phyloP scores from a whole-genome alignment of 2,797 vertebrate genomes.

The Sebastes taczanowskii region DNA sequence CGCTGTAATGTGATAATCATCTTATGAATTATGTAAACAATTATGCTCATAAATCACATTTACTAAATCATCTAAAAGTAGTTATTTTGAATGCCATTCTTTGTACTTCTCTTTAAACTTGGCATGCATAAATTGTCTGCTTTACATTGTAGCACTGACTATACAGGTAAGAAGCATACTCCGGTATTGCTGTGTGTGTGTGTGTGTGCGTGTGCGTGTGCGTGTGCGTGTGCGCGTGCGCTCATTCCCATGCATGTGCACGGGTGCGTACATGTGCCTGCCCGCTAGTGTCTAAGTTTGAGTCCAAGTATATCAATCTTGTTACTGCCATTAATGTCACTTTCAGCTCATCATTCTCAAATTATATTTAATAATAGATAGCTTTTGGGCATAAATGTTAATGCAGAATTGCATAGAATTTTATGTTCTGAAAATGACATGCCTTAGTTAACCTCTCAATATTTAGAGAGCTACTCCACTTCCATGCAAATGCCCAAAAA shows the following conservation, averaged over 20 bases:
- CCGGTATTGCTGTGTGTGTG: not conserved
- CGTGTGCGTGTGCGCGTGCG: not conserved
- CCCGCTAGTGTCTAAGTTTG: slow-evolving; percentile 56
- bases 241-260: slow-evolving; percentile 3
- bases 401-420: slow-evolving; percentile 82
- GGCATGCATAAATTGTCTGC: not conserved
- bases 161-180: not conserved
- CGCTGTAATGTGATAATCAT: slow-evolving; percentile 67
- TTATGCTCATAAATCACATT: slow-evolving; percentile 63
- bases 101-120: slow-evolving; percentile 45
- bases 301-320: slow-evolving; percentile 84
- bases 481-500: slow-evolving; percentile 60
- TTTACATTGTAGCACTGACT: slow-evolving; percentile 7
- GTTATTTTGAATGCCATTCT: slow-evolving; percentile 45
- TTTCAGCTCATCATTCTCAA: slow-evolving; percentile 87
- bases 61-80: slow-evolving; percentile 37
- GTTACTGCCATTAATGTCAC: slow-evolving; percentile 88
- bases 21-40: slow-evolving; percentile 73
- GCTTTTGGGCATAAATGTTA: slow-evolving; percentile 87
- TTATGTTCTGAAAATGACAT: slow-evolving; percentile 82
- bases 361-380: slow-evolving; percentile 88
- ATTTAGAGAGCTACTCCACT: slow-evolving; percentile 71
- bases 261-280: slow-evolving; percentile 46
- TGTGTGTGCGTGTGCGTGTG: not conserved
- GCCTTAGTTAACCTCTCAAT: slow-evolving; percentile 79